Evolutionary conservation across 2,797 vertebrate genomes (phyloP), one percentile per base, ranked within the genome.

Genomic region (Mormyrus hasselquistii): DNA sequence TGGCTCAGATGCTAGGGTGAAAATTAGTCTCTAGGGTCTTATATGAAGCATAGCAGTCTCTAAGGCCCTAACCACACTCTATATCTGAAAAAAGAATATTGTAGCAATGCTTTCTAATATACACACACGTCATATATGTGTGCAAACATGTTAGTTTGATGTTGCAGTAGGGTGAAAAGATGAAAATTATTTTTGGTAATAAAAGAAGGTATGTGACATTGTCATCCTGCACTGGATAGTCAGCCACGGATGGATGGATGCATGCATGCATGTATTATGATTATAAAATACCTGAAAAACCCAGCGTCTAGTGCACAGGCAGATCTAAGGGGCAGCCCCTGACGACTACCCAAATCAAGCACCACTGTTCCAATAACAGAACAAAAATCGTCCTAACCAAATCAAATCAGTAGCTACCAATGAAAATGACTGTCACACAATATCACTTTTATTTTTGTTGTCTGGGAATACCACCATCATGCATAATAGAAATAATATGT

Each of bases 21-120:
- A 87, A 76, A 89, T 65, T 89, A 88, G 83, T 90, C 90, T 76
- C 86, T 87, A 57, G 49, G 55, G 41, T 83, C 62, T 88, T 50
- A 34, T 79, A 59, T 41, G 62, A 87, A 50, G 65, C 69, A 25
- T 47, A 41, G 38, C 47, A 89, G 83, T 84, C 44, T 53, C 53
- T 41, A 38, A 2, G 25, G 29, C 25, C 50, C 19, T 55, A 16
- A 29, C 85, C 52, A 34, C 34, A 55, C 14, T 22, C 12, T 16
- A 73, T 73, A 73, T 38, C 29, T 34, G 29, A 73, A 73, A 73
- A 73, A 73, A 38, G 10, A 4, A 38, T 12, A 73, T 38, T 38
- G 29, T 73, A 73, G 29, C 29, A 29, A 73, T 73, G 12, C 65
- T 73, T 73, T 73, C 65, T 29, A 38, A 73, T 14, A 38, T 73